Conservation (phyloP, 2,797 vertebrate genomes). For the Galaxias olidus region DNA sequence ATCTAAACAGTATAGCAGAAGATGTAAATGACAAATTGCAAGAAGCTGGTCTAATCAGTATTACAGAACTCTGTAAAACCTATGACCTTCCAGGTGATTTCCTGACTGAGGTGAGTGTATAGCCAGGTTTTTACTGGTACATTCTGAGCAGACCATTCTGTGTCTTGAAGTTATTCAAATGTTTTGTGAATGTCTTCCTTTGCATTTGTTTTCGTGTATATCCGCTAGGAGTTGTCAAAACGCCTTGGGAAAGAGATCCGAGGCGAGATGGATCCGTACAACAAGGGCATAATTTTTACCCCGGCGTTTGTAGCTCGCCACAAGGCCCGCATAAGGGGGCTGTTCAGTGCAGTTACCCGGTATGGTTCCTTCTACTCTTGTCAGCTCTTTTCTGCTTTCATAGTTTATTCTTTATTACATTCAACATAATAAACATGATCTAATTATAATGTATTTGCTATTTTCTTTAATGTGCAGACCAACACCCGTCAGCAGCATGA, state of each 20-base stretch:
- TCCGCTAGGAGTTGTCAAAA: conserved; percentile 80
- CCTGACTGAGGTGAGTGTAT: conserved; percentile 81
- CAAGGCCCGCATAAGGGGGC: conserved; percentile 88
- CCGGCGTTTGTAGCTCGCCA: conserved; percentile 90
- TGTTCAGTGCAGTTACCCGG: conserved; percentile 93
- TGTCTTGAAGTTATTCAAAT: too few species aligned
- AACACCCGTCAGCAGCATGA: conserved; percentile 87
- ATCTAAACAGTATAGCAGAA: conserved; percentile 90
- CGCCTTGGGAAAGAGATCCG: conserved; percentile 86
- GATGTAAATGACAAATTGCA: conserved; percentile 96
- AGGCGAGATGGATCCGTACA: conserved; percentile 91
- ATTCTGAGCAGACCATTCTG: neutral
- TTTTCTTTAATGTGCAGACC: conserved; percentile 74
- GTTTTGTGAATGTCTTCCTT: neutral
- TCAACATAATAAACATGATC: neutral
- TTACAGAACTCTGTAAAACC: conserved; percentile 91
- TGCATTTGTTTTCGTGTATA: neutral
- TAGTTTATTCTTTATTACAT: neutral
- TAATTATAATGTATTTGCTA: neutral
- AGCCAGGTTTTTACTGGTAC: neutral
- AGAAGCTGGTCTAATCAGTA: conserved; percentile 88
- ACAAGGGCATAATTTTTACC: conserved; percentile 90
- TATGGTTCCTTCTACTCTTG: conserved; percentile 46
- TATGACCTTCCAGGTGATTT: conserved; percentile 94
- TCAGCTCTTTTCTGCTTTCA: neutral